Evolutionary conservation across 2,797 vertebrate species (phyloP).

Genomic region (Hirundo rustica): DNA sequence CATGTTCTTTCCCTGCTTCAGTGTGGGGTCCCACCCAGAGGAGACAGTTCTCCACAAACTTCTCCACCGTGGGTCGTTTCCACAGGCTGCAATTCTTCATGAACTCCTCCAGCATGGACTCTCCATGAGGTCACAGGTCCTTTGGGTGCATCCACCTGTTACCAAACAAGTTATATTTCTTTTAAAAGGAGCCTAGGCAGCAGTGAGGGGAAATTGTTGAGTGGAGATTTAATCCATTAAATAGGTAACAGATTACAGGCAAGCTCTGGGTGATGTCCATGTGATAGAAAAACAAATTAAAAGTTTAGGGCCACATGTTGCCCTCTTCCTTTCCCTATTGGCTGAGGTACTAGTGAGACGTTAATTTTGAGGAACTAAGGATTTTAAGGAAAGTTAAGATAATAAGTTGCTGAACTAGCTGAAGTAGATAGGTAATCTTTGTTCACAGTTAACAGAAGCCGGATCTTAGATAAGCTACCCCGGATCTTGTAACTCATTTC

Average conservation of each 20-base stretch:
- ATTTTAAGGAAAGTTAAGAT: no score
- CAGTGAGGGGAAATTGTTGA: not conserved
- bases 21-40: not conserved
- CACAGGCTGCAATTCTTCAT: not conserved
- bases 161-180: not conserved
- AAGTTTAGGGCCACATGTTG: not conserved
- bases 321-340: not conserved
- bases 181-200: not conserved
- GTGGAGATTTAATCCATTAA: not conserved
- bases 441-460: no score
- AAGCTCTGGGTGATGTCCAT: not conserved
- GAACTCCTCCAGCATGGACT: not conserved
- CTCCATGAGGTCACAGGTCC: not conserved
- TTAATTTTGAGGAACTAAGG: no score
- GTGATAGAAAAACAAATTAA: not conserved
- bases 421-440: no score
- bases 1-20: not conserved
- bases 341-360: not conserved
- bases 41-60: not conserved
- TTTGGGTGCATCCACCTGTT: not conserved
- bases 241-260: not conserved
- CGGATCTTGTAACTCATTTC: no score
- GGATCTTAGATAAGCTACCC: no score
- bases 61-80: not conserved
- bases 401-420: no score